Percentiles rank a stretch among this genome's conserved stretches.
These are phyloP conservation scores for Nothocercus julius DNA, from an alignment of 2,113 vertebrate species.

Conservation along the genomic window DNA sequence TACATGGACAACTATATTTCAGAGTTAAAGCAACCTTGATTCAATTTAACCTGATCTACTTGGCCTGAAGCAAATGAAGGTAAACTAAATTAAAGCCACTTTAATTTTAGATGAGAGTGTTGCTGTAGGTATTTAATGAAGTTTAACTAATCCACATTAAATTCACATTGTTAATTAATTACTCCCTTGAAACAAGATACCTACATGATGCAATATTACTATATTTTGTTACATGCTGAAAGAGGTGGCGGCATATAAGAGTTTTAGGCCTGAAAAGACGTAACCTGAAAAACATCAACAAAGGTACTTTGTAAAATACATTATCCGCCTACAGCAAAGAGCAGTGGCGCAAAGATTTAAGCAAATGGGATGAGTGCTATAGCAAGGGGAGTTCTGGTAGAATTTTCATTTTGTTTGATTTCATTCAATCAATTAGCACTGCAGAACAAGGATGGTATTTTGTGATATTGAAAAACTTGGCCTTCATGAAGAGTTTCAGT, in stretches of 20 bases:
- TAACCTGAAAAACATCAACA: not conserved
- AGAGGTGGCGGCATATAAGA: not conserved
- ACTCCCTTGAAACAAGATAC: conserved; percentile 11
- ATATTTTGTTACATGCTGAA: not conserved
- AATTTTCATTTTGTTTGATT: not conserved
- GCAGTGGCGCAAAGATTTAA: not conserved
- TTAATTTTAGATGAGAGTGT: not conserved
- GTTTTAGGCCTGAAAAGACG: not conserved
- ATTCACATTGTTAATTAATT: not conserved
- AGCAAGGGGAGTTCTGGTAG: not conserved
- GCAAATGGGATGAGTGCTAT: not conserved
- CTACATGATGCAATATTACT: not conserved
- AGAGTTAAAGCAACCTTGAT: conserved; percentile 29
- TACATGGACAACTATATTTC: not conserved
- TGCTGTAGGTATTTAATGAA: not conserved
- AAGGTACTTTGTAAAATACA: not conserved
- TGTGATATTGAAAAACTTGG: not conserved
- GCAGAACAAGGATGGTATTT: not conserved
- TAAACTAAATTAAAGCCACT: conserved; percentile 40
- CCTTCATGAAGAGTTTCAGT: not conserved
- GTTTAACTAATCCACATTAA: conserved; percentile 20
- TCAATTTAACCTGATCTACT: conserved; percentile 33
- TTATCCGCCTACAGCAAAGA: not conserved
- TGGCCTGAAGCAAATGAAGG: not conserved
- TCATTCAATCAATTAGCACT: not conserved